Evolutionary conservation across 2,797 vertebrate genomes (phyloP), one percentile per base, ranked within the genome.

Genomic region (Manis javanica): DNA sequence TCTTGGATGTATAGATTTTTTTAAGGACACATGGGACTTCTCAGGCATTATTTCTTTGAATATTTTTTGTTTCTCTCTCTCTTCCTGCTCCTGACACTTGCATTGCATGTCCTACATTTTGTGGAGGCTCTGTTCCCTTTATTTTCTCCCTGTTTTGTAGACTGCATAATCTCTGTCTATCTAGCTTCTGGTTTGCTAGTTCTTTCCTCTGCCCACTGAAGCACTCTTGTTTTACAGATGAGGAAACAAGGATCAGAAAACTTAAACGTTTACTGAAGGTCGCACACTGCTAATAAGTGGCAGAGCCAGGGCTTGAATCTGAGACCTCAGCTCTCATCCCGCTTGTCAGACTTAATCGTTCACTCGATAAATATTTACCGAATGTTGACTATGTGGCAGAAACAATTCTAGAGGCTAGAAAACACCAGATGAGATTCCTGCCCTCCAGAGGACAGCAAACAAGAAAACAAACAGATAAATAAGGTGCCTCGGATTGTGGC

Each of bases 11-110:
- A 21, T 53, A 78, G 34, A 71, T 87, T 49, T 37, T 63, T 55
- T 23, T 21, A n/a, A 82, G 51, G 59, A 87, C 6, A 31, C 39
- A 51, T 63, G 51, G 46, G 18, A 61, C 15, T 55, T 94, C 92
- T 79, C 64, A 88, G 61, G 10, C 11, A 79, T 37, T 78, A 61
- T 68, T 96, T 96, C 46, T 85, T 85, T 37, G 42, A 71, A 51
- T 53, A 34, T 51, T 83, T 89, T 79, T 82, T 89, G n/a, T 64
- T 39, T 74, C 53, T 71, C 4, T 77, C 53, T 59, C 31, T 92
- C 26, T 15, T 88, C n/a, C 49, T 75, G 13, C 14, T 83, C 31
- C 24, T 74, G n/a, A 71, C 39, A 39, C 46, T 55, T 26, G 7
- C 12, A 16, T 81, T 86, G 81, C 37, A 59, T 16, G 68, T n/a